Evolutionary conservation across 92 coral and sea anemone species (phyloP), one percentile per base, ranked within the genome.

Genomic region (Micromussa lordhowensis): DNA sequence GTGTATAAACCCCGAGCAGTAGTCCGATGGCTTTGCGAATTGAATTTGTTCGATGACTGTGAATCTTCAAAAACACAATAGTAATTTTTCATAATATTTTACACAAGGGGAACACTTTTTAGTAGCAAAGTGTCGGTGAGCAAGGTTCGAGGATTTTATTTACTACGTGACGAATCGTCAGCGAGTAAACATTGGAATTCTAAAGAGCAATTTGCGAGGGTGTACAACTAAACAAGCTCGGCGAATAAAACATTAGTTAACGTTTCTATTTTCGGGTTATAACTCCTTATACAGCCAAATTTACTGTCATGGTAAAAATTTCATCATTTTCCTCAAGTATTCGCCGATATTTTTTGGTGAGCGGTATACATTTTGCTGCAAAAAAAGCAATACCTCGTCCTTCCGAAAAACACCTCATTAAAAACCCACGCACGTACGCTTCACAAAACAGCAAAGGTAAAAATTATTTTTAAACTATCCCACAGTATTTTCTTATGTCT

Each of bases 401-500:
- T 73, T 35, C 28, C 49, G 53, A 36, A 73, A 21, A 36, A 73
- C n/a, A n/a, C 2, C 78, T 73, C 36, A 73, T 73, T 73, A 71
- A 73, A 73, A 73, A 17, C 53, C 78, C 5, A 4, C 51, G 18
- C 78, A 73, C 78, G 78, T 73, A 73, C 78, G 49, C 53, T 73
- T 73, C 26, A 19, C 26, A 36, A 32, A 61, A 19, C 9, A 15
- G 38, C 49, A 1, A 4, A 73, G 7, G 36, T 34, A 2, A 19
- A 32, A 32, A 8, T 35, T 36, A 1, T 34, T 38, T 21, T 32
- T 17, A 32, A 38, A 28, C 22, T 73, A 44, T 44, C 12, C 49
- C 15, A 19, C 1, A n/a, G 19, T 17, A 4, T 34, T 71, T 1
- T n/a, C 49, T 49, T 28, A 28, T 15, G 21, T 22, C 78, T 32